Conservation (phyloP, 2,113 vertebrate genomes). For the Clarias macrocephalus region DNA sequence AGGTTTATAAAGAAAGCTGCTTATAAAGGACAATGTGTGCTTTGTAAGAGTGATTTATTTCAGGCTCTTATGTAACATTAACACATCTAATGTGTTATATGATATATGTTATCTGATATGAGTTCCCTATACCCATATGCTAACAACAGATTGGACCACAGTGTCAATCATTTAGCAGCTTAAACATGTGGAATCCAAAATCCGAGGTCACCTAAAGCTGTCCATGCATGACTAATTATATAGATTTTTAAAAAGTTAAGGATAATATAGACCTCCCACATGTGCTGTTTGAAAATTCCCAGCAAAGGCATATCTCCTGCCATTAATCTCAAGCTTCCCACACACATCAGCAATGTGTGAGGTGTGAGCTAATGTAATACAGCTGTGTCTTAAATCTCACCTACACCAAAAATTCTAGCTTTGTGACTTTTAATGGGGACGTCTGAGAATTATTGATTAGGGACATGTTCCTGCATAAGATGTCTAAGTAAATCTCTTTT, state of each 20-base stretch:
- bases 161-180: not conserved
- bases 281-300: constrained; percentile 30
- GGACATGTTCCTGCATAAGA: constrained; percentile 2
- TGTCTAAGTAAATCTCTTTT: not conserved
- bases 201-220: constrained; percentile 21
- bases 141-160: not conserved
- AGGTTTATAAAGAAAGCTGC: not conserved
- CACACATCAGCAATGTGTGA: constrained; percentile 26
- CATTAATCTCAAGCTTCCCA: constrained; percentile 47
- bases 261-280: constrained; percentile 47
- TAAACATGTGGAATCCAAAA: constrained; percentile 1
- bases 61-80: not conserved
- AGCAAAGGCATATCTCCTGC: constrained; percentile 40
- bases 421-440: not conserved
- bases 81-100: not conserved
- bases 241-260: constrained; percentile 32
- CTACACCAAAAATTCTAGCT: not conserved
- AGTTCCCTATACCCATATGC: not conserved
- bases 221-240: constrained; percentile 22
- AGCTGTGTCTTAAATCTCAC: constrained; percentile 21
- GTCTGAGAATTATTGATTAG: not conserved
- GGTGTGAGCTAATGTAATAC: constrained; percentile 24
- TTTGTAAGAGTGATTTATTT: not conserved
- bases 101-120: no score
- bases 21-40: not conserved